Percentiles rank a stretch among this genome's conserved stretches.
phyloP scores from a whole-genome alignment of 2,113 vertebrate genomes.

The Rhipidura dahli region DNA sequence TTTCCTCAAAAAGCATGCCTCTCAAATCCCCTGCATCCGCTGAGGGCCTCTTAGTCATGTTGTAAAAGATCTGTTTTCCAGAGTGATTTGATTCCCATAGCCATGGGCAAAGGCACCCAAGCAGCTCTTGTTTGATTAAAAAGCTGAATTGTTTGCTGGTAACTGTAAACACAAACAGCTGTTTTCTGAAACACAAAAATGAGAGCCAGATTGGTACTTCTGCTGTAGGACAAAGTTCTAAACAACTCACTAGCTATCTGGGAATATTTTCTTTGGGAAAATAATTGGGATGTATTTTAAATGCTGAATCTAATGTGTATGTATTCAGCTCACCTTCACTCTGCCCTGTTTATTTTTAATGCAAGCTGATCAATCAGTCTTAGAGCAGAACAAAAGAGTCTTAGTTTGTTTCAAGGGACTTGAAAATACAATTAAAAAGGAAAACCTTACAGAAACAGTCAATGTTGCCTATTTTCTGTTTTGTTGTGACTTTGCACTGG shows the following conservation, averaged over 20 bases:
- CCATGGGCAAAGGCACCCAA: conserved; percentile 51
- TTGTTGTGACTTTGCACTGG: not conserved
- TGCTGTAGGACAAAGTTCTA: not conserved
- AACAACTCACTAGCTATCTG: not conserved
- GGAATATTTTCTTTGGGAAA: not conserved
- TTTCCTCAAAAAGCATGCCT: conserved; percentile 64
- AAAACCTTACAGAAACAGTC: not conserved
- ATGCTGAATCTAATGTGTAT: not conserved
- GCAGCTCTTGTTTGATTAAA: conserved; percentile 56
- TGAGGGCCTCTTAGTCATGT: conserved; percentile 43
- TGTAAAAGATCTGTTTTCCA: conserved; percentile 67
- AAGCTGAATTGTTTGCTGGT: conserved; percentile 45
- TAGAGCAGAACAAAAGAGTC: not conserved
- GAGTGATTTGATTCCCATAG: conserved; percentile 64
- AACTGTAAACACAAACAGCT: conserved; percentile 62
- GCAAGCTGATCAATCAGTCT: not conserved
- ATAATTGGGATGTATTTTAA: not conserved
- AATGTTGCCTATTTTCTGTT: not conserved
- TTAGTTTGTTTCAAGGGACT: not conserved
- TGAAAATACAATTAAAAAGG: not conserved
- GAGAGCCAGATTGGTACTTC: conserved; percentile 4
- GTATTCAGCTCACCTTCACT: not conserved
- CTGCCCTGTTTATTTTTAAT: not conserved
- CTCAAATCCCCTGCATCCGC: conserved; percentile 66
- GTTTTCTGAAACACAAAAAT: conserved; percentile 20